phyloP scores from a whole-genome alignment of 2,113 vertebrate species.

The Bettongia penicillata region DNA sequence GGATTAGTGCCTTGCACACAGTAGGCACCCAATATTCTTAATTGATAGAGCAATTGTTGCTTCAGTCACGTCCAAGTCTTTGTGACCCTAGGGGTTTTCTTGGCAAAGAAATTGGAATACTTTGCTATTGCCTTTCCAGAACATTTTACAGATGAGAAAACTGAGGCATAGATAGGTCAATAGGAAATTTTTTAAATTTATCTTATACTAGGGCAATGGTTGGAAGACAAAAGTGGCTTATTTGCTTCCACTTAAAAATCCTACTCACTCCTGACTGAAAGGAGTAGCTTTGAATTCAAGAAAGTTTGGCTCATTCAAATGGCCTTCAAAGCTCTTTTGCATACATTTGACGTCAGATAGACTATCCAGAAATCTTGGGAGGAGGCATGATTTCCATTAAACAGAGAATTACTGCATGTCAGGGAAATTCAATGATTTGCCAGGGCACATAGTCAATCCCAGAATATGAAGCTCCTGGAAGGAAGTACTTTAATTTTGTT shows the following conservation, averaged over 20 bases:
- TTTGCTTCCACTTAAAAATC: background rate
- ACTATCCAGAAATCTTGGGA: background rate
- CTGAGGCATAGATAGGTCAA: background rate
- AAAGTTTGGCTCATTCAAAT: background rate
- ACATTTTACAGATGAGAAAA: background rate
- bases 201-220: background rate
- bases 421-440: background rate
- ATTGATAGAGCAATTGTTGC: background rate
- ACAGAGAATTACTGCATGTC: background rate
- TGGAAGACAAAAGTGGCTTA: background rate
- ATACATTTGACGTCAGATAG: background rate
- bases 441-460: background rate
- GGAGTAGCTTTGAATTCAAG: background rate
- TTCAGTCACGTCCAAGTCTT: background rate
- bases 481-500: background rate
- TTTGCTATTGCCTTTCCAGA: background rate
- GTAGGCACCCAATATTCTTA: background rate
- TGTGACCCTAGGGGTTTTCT: background rate
- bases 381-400: background rate
- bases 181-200: background rate
- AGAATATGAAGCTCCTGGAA: background rate
- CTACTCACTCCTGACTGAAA: background rate
- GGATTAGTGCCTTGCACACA: background rate
- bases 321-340: background rate
- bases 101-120: background rate